Conservation (phyloP, 2,797 vertebrate genomes). For the Cottoperca gobio region DNA sequence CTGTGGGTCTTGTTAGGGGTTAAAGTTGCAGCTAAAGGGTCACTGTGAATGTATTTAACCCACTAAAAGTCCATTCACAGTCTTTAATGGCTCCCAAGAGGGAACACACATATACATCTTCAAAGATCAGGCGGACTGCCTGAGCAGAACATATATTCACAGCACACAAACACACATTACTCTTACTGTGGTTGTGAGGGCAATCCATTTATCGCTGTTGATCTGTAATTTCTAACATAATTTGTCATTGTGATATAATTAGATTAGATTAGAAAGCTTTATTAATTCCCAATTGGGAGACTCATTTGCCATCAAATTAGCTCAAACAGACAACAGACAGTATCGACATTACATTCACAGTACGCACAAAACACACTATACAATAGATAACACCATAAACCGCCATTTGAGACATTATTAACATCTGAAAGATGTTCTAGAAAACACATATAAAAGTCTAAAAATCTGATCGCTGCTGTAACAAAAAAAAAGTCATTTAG, state of each 20-base stretch:
- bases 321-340: too few species aligned
- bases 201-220: not conserved
- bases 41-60: slow-evolving; percentile 56
- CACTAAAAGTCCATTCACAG: slow-evolving; percentile 48
- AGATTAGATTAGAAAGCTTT: too few species aligned
- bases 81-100: slow-evolving; percentile 53
- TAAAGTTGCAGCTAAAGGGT: slow-evolving; percentile 40
- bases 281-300: too few species aligned
- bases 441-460: too few species aligned
- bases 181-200: not conserved
- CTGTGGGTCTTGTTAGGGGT: not conserved
- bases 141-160: slow-evolving; percentile 4
- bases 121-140: slow-evolving; percentile 38
- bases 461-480: too few species aligned
- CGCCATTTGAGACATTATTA: too few species aligned
- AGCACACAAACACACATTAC: not conserved
- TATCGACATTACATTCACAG: too few species aligned
- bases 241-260: not conserved
- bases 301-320: too few species aligned
- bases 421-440: too few species aligned
- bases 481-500: too few species aligned
- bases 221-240: not conserved
- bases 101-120: slow-evolving; percentile 26
- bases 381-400: too few species aligned
- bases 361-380: too few species aligned